Percentiles rank a stretch among this genome's conserved stretches.
phyloP scores from a whole-genome alignment of 1,140 invertebrate genomes.

The Hypsibius dujardini region DNA sequence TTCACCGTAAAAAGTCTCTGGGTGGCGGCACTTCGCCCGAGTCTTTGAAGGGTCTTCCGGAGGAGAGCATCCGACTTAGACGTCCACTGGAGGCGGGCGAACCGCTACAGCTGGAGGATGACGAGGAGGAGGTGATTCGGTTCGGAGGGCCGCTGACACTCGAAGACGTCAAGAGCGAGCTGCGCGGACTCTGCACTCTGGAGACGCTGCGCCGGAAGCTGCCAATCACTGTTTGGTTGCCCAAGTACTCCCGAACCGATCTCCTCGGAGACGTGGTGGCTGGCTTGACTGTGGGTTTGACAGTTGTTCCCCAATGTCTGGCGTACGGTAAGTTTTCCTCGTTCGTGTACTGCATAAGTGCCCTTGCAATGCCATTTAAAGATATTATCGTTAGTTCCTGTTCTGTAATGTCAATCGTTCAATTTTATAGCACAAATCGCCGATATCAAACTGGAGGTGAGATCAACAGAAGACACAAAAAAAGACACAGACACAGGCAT shows the following conservation, averaged over 20 bases:
- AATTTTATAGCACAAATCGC: constrained; percentile 57
- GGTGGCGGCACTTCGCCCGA: not conserved
- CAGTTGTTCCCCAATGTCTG: constrained; percentile 61
- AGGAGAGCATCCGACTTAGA: no score
- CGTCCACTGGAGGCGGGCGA: not conserved
- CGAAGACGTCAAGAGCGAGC: not conserved
- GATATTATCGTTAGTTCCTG: no score
- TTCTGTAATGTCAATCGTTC: no score
- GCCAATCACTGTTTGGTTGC: constrained; percentile 47
- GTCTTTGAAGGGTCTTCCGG: not conserved
- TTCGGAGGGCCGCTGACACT: not conserved
- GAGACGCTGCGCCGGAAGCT: constrained; percentile 29
- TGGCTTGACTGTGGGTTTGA: constrained; percentile 49
- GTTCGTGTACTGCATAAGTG: no score
- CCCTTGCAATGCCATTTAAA: no score
- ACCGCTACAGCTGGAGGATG: not conserved
- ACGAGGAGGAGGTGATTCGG: not conserved
- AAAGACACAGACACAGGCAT: no score
- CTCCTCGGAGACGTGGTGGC: constrained; percentile 53
- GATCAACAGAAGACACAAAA: no score
- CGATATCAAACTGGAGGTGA: constrained; percentile 31
- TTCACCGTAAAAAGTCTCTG: not conserved
- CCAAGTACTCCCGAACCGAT: constrained; percentile 43
- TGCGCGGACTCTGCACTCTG: constrained; percentile 3
- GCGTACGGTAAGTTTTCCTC: no score